Evolutionary conservation across 92 coral and sea anemone species (phyloP).

Genomic region (Galaxea fascicularis): DNA sequence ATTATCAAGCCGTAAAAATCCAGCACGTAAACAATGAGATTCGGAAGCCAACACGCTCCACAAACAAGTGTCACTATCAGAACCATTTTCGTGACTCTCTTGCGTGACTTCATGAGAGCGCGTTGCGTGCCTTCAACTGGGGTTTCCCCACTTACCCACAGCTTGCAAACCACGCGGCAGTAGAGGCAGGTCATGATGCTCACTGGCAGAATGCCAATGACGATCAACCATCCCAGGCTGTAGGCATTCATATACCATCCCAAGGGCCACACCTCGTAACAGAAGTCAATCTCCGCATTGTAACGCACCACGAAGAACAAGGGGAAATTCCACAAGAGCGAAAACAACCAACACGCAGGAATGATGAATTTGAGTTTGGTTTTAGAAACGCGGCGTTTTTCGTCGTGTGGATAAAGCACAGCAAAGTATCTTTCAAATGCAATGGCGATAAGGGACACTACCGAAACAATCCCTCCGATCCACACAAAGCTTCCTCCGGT

Average conservation of each 20-base stretch:
- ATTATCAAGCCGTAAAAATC: slow-evolving; percentile 42
- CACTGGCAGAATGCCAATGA: slow-evolving; percentile 23
- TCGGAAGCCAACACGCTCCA: slow-evolving; percentile 46
- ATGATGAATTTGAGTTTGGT: slow-evolving; percentile 41
- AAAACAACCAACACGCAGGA: slow-evolving; percentile 37
- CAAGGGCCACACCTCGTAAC: slow-evolving; percentile 27
- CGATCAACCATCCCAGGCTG: slow-evolving; percentile 46
- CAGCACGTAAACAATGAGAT: slow-evolving; percentile 35
- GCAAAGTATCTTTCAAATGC: slow-evolving; percentile 50
- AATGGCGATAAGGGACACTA: slow-evolving; percentile 38
- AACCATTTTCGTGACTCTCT: slow-evolving; percentile 37
- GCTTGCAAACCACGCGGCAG: slow-evolving; percentile 39
- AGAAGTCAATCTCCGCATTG: slow-evolving; percentile 13
- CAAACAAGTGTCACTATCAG: slow-evolving; percentile 45
- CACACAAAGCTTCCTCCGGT: slow-evolving; percentile 49
- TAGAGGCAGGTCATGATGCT: slow-evolving; percentile 25
- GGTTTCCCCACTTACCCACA: slow-evolving; percentile 17
- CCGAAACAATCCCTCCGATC: slow-evolving; percentile 48
- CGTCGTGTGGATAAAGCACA: slow-evolving; percentile 31
- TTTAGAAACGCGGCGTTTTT: slow-evolving; percentile 38
- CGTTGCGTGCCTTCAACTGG: slow-evolving; percentile 22
- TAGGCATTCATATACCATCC: slow-evolving; percentile 44
- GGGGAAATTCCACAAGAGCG: slow-evolving; percentile 41
- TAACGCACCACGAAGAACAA: slow-evolving; percentile 20
- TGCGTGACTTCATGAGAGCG: slow-evolving; percentile 40